Percentiles rank a stretch among this genome's conserved stretches.
These are phyloP conservation scores for Notarius quadriscutis DNA, from an alignment of 2,113 vertebrate species.

Conservation along the genomic window DNA sequence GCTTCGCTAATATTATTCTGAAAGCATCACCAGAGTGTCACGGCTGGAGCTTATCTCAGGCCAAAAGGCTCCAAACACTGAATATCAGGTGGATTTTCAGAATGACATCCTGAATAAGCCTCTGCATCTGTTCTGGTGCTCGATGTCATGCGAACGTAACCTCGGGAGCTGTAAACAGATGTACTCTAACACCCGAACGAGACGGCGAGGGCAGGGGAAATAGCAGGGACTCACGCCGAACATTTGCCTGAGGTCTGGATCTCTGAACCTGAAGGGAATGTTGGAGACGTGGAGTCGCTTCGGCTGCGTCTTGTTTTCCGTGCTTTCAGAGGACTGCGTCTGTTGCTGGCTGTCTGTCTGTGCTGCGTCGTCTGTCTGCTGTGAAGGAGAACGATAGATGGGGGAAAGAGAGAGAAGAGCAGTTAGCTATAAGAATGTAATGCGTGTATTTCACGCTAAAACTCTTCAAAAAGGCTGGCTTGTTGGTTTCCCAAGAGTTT, in stretches of 20 bases:
- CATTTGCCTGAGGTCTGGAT: slow-evolving; percentile 97
- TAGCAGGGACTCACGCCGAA: slow-evolving; percentile 85
- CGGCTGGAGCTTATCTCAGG: background rate
- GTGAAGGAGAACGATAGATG: slow-evolving; percentile 56
- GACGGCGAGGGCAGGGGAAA: background rate
- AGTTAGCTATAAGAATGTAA: background rate
- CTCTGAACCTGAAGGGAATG: slow-evolving; percentile 96
- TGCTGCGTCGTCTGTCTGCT: slow-evolving; percentile 95
- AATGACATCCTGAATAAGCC: slow-evolving; percentile 6
- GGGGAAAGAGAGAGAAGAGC: background rate
- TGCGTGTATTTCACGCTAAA: background rate
- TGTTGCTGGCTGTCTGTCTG: slow-evolving; percentile 88
- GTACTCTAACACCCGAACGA: background rate
- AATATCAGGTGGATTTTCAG: slow-evolving; percentile 1
- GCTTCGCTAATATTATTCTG: background rate
- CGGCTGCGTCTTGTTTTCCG: slow-evolving; percentile 93
- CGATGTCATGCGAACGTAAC: background rate
- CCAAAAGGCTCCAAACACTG: slow-evolving; percentile 7
- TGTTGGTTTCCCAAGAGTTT: background rate
- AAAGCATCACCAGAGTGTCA: too few relatives aligned
- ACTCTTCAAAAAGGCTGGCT: background rate
- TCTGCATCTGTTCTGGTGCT: background rate
- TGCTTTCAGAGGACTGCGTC: slow-evolving; percentile 87
- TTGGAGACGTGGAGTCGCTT: slow-evolving; percentile 97
- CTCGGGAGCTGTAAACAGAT: background rate